A percentile compares a stretch with the other conserved stretches of the same genome.
These are phyloP conservation scores for Stegana nigrithorax DNA, from an alignment of 2,888 invertebrate species.

Conservation along the genomic window DNA sequence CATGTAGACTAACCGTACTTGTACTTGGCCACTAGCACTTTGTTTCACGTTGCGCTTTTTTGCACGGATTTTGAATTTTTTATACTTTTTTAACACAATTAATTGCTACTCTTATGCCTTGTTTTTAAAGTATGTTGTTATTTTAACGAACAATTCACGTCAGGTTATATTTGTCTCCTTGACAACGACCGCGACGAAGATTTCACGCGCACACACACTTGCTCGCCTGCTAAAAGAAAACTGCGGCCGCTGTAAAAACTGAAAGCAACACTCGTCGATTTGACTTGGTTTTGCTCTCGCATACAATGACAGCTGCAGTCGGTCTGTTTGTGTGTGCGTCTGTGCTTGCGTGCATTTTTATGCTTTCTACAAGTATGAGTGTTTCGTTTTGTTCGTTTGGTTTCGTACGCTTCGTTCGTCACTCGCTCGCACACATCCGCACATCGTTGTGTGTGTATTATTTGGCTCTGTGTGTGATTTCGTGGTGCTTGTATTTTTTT, in stretches of 20 bases:
- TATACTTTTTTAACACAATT: neutral
- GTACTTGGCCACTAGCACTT: conserved; percentile 18
- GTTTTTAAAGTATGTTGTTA: too few species aligned
- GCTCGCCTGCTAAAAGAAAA: too few species aligned
- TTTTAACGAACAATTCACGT: neutral
- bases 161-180: too few species aligned
- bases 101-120: too few species aligned
- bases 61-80: neutral
- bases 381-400: conserved; percentile 37
- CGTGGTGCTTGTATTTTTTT: conserved; percentile 40
- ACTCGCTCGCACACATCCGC: neutral
- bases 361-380: too few species aligned
- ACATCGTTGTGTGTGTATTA: neutral
- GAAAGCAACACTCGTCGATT: too few species aligned
- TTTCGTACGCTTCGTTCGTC: conserved; percentile 36
- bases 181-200: conserved; percentile 31
- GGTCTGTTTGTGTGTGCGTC: neutral
- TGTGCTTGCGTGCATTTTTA: conserved; percentile 20
- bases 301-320: conserved; percentile 30
- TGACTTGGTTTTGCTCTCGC: too few species aligned
- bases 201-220: too few species aligned
- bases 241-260: too few species aligned
- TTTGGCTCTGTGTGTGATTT: conserved; percentile 30
- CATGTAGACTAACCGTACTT: conserved; percentile 7
- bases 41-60: neutral